phyloP scores from a whole-genome alignment of 2,113 vertebrate genomes.

The Atrichornis clamosus region DNA sequence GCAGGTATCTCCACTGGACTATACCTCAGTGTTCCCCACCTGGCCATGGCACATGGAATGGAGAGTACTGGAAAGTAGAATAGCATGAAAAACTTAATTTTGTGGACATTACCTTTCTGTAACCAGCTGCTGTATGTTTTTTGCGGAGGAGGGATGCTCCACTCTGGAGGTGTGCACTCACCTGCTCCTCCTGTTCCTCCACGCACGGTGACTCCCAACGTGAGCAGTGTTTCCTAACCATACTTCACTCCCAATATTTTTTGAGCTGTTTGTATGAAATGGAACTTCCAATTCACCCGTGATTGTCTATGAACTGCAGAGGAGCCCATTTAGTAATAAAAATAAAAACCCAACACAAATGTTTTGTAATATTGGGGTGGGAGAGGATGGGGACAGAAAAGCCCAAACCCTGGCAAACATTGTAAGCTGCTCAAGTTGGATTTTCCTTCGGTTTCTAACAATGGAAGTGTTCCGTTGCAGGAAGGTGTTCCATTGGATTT shows the following conservation, averaged over 20 bases:
- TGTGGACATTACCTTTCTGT: slow-evolving; percentile 75
- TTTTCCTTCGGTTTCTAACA: slow-evolving; percentile 23
- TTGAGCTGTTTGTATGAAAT: slow-evolving; percentile 80
- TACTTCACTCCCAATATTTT: slow-evolving; percentile 85
- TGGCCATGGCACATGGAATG: slow-evolving; percentile 29
- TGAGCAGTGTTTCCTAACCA: slow-evolving; percentile 78
- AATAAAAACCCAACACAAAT: not conserved
- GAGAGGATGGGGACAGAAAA: not conserved
- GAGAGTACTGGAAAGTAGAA: slow-evolving; percentile 74
- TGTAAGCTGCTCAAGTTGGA: slow-evolving; percentile 54
- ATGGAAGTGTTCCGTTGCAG: slow-evolving; percentile 38
- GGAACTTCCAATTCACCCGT: slow-evolving; percentile 67
- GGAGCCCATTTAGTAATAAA: slow-evolving; percentile 77
- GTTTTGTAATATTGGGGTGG: slow-evolving; percentile 13
- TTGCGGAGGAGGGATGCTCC: slow-evolving; percentile 20
- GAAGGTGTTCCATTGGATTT: slow-evolving; percentile 68
- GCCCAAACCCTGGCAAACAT: slow-evolving; percentile 39
- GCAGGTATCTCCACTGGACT: slow-evolving; percentile 58
- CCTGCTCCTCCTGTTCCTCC: slow-evolving; percentile 56
- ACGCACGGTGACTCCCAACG: slow-evolving; percentile 53
- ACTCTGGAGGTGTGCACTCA: slow-evolving; percentile 66
- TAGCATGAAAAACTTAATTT: slow-evolving; percentile 80
- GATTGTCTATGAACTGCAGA: slow-evolving; percentile 78
- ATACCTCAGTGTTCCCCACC: slow-evolving; percentile 64
- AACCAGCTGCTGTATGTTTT: slow-evolving; percentile 65